phyloP scores from a whole-genome alignment of 2,888 invertebrate genomes.

The Vesta saturnalis region DNA sequence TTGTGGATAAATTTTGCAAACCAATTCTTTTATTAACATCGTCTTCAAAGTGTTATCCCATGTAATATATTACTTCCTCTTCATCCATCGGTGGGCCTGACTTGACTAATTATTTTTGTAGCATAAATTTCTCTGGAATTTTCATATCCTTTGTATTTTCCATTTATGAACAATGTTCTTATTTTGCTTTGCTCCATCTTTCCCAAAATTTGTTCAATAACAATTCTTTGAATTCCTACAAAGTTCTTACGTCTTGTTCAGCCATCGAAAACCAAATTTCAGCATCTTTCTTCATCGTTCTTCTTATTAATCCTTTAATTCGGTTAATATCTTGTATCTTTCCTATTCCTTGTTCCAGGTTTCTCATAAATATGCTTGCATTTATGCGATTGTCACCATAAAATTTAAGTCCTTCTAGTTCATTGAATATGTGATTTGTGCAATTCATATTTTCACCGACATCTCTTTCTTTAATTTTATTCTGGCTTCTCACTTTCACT shows the following conservation, averaged over 20 bases:
- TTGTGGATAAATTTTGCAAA: slow-evolving; percentile 1
- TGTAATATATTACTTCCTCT: neutral
- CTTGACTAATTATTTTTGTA: neutral
- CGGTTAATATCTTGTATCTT: neutral
- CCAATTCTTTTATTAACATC: neutral
- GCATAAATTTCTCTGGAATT: neutral
- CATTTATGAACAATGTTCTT: neutral
- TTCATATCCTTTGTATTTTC: neutral
- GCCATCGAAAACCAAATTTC: slow-evolving; percentile 15
- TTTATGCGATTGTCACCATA: neutral
- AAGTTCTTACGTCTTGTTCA: slow-evolving; percentile 8
- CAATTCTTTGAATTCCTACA: neutral
- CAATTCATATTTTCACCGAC: neutral
- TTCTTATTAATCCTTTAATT: neutral
- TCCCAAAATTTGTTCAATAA: neutral
- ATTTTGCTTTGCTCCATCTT: neutral
- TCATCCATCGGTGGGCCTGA: neutral
- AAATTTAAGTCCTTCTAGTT: neutral
- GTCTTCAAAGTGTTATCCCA: neutral
- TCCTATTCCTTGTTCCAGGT: neutral
- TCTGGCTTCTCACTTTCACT: neutral
- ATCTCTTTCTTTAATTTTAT: neutral
- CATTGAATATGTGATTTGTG: neutral
- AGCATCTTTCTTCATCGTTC: neutral
- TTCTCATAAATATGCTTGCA: neutral